phyloP scores from a whole-genome alignment of 2,797 vertebrate species.

The Lepus townsendii region DNA sequence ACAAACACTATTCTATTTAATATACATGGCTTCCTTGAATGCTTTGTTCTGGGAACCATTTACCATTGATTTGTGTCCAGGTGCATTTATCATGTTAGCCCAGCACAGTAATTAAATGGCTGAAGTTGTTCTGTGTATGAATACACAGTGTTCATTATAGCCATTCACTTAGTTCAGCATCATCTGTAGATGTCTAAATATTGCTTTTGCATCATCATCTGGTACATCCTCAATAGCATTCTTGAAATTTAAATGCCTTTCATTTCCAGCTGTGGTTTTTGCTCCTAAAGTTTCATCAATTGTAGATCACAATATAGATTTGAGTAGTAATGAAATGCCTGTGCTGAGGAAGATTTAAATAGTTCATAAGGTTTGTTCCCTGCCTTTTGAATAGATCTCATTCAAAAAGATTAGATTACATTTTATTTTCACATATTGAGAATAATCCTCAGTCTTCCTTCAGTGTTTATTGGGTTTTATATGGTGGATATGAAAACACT shows the following conservation, averaged over 20 bases:
- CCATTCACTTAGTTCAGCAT: constrained; percentile 62
- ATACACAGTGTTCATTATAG: constrained; percentile 68
- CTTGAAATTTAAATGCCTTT: constrained; percentile 61
- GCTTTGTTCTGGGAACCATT: constrained; percentile 69
- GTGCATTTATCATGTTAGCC: constrained; percentile 74
- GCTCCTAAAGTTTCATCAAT: constrained; percentile 20
- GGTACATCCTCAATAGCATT: constrained; percentile 40
- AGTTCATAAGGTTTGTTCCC: constrained; percentile 8
- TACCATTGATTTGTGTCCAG: constrained; percentile 74
- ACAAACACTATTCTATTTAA: constrained; percentile 65
- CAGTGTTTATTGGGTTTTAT: neutral
- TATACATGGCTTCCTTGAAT: constrained; percentile 51
- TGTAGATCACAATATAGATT: constrained; percentile 59
- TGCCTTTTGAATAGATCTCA: constrained; percentile 39
- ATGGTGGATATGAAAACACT: neutral
- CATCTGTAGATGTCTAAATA: constrained; percentile 62
- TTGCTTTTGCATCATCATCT: constrained; percentile 55
- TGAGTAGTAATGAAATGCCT: constrained; percentile 40
- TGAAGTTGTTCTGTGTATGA: constrained; percentile 42
- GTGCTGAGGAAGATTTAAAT: constrained; percentile 41
- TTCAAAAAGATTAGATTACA: constrained; percentile 43
- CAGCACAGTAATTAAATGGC: constrained; percentile 69
- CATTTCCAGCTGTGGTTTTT: constrained; percentile 70
- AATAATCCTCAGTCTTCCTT: neutral
- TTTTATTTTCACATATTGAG: constrained; percentile 60